phyloP scores from a whole-genome alignment of 1,140 invertebrate species.

The Andrena cerasifolii region DNA sequence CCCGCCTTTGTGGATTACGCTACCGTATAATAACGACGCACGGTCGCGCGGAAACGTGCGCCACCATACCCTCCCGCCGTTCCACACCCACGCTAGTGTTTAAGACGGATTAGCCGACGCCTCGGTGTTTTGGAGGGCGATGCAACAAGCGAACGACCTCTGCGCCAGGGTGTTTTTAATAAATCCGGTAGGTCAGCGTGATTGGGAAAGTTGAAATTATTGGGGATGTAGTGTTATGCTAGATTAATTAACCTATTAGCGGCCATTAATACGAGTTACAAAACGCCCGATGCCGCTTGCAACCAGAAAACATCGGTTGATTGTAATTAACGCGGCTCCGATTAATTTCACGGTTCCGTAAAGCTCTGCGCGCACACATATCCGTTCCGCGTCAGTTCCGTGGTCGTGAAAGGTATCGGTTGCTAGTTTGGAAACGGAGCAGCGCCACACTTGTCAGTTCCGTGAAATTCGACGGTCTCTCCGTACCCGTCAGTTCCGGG shows the following conservation, averaged over 20 bases:
- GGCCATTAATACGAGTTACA: not conserved
- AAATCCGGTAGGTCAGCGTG: no score
- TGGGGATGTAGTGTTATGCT: no score
- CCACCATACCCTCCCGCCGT: slow-evolving; percentile 20
- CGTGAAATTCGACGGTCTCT: no score
- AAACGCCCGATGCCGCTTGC: not conserved
- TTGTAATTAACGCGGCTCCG: slow-evolving; percentile 4
- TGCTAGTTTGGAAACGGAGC: no score
- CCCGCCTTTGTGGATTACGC: slow-evolving; percentile 62
- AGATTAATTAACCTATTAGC: no score
- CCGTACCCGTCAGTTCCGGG: no score
- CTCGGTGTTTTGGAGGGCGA: not conserved
- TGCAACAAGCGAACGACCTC: no score
- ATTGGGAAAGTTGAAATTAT: no score
- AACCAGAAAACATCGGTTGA: not conserved
- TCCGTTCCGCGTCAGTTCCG: no score
- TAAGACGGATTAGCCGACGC: not conserved
- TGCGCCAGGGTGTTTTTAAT: no score
- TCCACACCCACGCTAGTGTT: not conserved
- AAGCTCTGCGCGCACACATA: not conserved
- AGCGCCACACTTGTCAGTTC: no score
- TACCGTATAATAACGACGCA: slow-evolving; percentile 70
- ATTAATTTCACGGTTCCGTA: not conserved
- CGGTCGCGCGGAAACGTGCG: slow-evolving; percentile 66
- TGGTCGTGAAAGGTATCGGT: no score